Base-by-base conservation (phyloP, 2,797 vertebrate genomes). In the Tenualosa thibaudeaui region DNA sequence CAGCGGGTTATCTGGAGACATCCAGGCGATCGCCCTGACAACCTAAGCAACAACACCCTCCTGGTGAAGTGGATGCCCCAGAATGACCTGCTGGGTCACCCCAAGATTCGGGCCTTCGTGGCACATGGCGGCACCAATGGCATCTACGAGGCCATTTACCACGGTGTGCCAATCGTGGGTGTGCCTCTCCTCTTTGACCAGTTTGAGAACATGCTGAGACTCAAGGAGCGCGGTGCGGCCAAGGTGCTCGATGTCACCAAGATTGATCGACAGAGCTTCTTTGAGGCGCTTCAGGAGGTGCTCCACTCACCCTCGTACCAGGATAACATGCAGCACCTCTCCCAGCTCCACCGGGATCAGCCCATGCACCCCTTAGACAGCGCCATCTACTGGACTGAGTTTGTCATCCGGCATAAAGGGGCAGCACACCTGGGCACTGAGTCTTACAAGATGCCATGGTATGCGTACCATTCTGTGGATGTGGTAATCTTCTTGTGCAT, bases 1-100 rank as follows among this genome's bases (percentile, higher is more conserved):
- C 95, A 96, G 40, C 94, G 95, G 85, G 93, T 96, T 31, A 92
- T 96, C 78, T 96, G 95, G 94, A 93, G 93, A 83, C 88, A 95
- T 37, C 81, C 22, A 0, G 93, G 94, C 1, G 90, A 94, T n/a
- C 83, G 50, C 0, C 95, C 95, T 10, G 40, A 62, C 13, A 94
- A 93, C 53, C 17, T 94, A 71, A 94, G 93, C 0, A 95, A 94
- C 90, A 96, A 96, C 85, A 95, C 93, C 3, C 86, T 94, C 0
- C 85, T 95, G 81, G 88, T 95, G 15, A 88, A 94, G 2, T 95
- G 94, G 94, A 60, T 96, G 85, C 94, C 94, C 5, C 94, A 96
- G 89, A 95, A 94, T 3, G 92, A 96, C 86, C 91, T 96, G 5
- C 68, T 96, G 58, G 95, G 94, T 40, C 94, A 96, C 81, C 92